Conservation (phyloP, 2,113 vertebrate species). For the Microtus ochrogaster region DNA sequence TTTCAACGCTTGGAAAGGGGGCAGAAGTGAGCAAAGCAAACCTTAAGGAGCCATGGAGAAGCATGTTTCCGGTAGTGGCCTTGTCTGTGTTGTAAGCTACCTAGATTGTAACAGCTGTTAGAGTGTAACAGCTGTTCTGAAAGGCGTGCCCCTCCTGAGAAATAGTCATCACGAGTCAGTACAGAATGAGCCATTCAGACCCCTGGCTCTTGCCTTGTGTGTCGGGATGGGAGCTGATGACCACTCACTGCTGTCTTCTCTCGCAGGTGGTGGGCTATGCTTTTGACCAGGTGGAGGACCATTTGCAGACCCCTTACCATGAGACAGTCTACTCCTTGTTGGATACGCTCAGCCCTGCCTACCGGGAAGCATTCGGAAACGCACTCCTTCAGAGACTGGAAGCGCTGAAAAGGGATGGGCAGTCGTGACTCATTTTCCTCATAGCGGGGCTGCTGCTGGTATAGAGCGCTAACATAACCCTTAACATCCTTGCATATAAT, state of each 20-base stretch:
- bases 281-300: conserved; percentile 94
- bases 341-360: conserved; percentile 96
- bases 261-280: conserved; percentile 94
- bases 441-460: conserved; percentile 55
- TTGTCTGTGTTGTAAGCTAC: not conserved
- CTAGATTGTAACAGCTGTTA: not conserved
- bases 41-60: not conserved
- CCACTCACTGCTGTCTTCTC: conserved; percentile 56
- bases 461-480: conserved; percentile 45
- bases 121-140: not conserved
- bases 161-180: not conserved
- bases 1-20: not conserved
- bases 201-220: not conserved
- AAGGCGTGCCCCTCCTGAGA: not conserved
- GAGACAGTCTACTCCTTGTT: conserved; percentile 98
- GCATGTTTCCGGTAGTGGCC: not conserved
- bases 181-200: not conserved
- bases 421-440: conserved; percentile 84
- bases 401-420: conserved; percentile 92
- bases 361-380: conserved; percentile 97
- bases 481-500: conserved; percentile 51
- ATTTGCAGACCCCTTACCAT: conserved; percentile 92
- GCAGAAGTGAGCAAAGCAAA: conserved; percentile 3
- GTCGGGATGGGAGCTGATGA: not conserved
- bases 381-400: conserved; percentile 96